A percentile compares a stretch with the other conserved stretches of the same genome.
phyloP scores from a whole-genome alignment of 2,888 invertebrate species.

The Deilephila porcellus region DNA sequence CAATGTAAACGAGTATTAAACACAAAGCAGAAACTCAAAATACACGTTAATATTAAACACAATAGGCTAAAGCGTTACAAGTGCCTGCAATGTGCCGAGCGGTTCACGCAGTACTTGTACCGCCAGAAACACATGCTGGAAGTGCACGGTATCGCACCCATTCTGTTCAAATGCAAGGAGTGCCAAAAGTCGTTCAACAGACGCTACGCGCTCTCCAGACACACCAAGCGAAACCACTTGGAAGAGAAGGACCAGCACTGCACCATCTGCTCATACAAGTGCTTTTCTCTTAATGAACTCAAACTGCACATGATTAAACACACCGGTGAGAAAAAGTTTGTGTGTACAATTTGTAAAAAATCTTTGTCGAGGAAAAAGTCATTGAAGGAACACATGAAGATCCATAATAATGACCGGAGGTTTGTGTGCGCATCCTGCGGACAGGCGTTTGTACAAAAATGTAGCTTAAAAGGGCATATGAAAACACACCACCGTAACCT shows the following conservation, averaged over 20 bases:
- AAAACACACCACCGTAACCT: background rate
- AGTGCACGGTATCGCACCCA: slow-evolving; percentile 43
- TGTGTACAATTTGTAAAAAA: slow-evolving; percentile 83
- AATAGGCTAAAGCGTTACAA: slow-evolving; percentile 35
- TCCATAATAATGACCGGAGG: slow-evolving; percentile 45
- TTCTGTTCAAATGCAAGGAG: slow-evolving; percentile 47
- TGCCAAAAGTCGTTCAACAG: slow-evolving; percentile 49
- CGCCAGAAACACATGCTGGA: slow-evolving; percentile 46
- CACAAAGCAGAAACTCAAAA: slow-evolving; percentile 19
- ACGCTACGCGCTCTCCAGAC: slow-evolving; percentile 44
- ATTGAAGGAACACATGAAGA: slow-evolving; percentile 50
- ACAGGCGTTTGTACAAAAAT: slow-evolving; percentile 76
- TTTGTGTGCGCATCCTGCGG: slow-evolving; percentile 64
- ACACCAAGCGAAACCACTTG: slow-evolving; percentile 58
- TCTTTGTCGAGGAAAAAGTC: slow-evolving; percentile 77
- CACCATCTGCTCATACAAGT: slow-evolving; percentile 61
- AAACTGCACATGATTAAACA: slow-evolving; percentile 58
- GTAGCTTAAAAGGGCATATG: slow-evolving; percentile 25
- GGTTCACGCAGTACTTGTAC: slow-evolving; percentile 38
- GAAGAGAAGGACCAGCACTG: slow-evolving; percentile 60
- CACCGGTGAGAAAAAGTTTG: slow-evolving; percentile 47
- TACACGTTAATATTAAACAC: slow-evolving; percentile 16
- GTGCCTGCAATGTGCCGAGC: slow-evolving; percentile 51
- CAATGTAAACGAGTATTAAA: slow-evolving; percentile 22
- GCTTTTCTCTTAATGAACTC: slow-evolving; percentile 46